Conservation (phyloP, 2,797 vertebrate species). For the Synaphobranchus kaupii region DNA sequence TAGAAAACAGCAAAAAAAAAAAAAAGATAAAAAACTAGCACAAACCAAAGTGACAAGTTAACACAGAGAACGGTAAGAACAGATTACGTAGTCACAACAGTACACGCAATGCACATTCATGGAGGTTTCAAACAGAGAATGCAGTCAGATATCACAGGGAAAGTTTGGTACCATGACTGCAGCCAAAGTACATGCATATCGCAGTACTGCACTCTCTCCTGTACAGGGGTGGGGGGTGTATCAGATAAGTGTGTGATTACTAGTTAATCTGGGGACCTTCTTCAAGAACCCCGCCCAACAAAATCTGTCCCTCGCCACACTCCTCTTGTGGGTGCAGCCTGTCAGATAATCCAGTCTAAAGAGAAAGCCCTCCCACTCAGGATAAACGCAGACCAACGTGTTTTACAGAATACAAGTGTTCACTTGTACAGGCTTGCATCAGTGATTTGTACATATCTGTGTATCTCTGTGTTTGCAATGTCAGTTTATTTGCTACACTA, state of each 20-base stretch:
- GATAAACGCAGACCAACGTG: neutral
- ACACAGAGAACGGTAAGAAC: neutral
- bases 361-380: neutral
- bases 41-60: neutral
- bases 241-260: neutral
- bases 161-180: neutral
- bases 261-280: neutral
- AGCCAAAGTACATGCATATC: neutral
- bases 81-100: neutral
- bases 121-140: neutral
- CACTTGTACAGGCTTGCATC: constrained; percentile 33
- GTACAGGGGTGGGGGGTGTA: neutral
- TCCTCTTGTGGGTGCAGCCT: constrained; percentile 34
- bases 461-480: constrained; percentile 11
- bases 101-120: neutral
- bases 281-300: neutral
- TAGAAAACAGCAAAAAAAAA: neutral
- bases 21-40: neutral
- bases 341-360: constrained; percentile 36
- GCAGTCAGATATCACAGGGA: neutral
- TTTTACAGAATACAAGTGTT: constrained; percentile 11
- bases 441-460: constrained; percentile 35
- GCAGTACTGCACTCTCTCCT: neutral
- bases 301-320: constrained; percentile 6
- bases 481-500: neutral